Evolutionary conservation across 2,888 invertebrate species (phyloP), one percentile per base, ranked within the genome.

Genomic region (Bellardia bayeri): DNA sequence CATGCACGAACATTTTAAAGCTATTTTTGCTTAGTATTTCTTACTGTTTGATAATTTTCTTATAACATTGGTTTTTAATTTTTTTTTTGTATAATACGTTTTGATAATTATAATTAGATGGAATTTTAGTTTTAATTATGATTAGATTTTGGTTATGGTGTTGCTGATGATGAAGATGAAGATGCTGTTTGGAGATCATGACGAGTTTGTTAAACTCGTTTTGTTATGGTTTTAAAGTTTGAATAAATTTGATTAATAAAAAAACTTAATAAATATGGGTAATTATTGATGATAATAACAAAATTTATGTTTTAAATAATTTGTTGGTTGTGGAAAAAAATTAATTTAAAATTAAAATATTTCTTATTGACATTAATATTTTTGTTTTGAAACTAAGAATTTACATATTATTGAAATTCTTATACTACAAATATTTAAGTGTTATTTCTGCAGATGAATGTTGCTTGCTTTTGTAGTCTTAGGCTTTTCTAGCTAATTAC

Each of bases 61-160:
- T 16, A 49, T 58, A 16, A 11, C 13, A 37, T 2, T 11, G 64
- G 16, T n/a, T 49, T 23, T 23, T 23, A 1, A 23, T 23, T 23
- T 23, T 23, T 23, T 23, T 23, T 61, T 68, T 64, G 63, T 79
- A 51, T 63, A 54, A 82, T 80, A 63, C 56, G 68, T 58, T 76
- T 66, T 66, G n/a, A 72, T 83, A 84, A 83, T 87, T 85, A 87
- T 88, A 88, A 88, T 88, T 88, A 87, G 87, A 72, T 87, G 84
- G 84, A 85, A 85, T 87, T 85, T 87, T 54, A 78, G 78, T 85
- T 87, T 87, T 87, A 87, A 87, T 87, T 87, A 87, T 85, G 84
- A 85, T 85, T 85, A 82, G 84, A 82, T 84, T 74, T 74, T 78
- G 66, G 78, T 74, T 79, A 82, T 56, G 74, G 72, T 74, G 42